Evolutionary conservation across 2,888 invertebrate species (phyloP).

Genomic region (Harpalus rubripes): DNA sequence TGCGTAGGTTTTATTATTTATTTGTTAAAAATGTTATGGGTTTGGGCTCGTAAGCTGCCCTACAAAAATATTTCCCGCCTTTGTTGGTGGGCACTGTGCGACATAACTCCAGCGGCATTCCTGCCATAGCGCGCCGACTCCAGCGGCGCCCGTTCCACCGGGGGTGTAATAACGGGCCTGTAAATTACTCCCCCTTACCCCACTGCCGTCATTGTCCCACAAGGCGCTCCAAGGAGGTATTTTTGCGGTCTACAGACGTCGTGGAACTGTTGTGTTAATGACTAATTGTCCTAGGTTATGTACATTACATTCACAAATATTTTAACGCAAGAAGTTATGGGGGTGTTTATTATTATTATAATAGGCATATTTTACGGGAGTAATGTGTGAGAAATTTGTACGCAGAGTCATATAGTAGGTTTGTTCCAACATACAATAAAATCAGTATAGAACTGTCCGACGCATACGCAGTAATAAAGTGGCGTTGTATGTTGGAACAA

Average conservation of each 20-base stretch:
- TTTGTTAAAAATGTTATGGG: no score
- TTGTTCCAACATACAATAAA: no score
- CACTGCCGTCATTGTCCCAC: conserved; percentile 30
- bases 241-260: conserved; percentile 44
- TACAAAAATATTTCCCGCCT: not conserved
- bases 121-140: conserved; percentile 57
- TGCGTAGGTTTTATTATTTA: no score
- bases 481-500: no score
- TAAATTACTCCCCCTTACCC: conserved; percentile 53
- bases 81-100: not conserved
- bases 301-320: not conserved
- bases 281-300: conserved; percentile 34
- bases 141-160: conserved; percentile 19
- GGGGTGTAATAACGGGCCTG: conserved; percentile 56
- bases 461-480: no score
- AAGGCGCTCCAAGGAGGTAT: conserved; percentile 24
- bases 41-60: no score
- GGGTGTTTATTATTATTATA: not conserved
- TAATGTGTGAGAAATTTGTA: not conserved
- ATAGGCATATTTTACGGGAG: not conserved
- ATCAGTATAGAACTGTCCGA: no score
- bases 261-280: conserved; percentile 33
- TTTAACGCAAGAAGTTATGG: conserved; percentile 8
- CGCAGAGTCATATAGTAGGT: not conserved
- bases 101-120: conserved; percentile 62